These are phyloP conservation scores for Metopia argyrocephala DNA, from an alignment of 2,888 invertebrate species.

Conservation along the genomic window DNA sequence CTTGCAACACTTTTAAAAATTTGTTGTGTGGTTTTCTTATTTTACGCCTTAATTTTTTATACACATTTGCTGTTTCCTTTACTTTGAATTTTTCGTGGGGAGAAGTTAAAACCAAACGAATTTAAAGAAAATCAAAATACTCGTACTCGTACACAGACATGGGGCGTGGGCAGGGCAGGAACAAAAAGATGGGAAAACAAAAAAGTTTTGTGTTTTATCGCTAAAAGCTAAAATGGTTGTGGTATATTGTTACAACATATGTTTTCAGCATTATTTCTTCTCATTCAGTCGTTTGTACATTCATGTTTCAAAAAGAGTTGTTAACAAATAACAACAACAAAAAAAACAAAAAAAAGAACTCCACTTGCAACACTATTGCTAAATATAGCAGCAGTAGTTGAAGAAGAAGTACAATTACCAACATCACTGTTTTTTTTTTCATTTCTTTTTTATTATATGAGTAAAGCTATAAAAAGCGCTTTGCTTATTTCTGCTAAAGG, in stretches of 20 bases:
- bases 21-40: conserved; percentile 21
- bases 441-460: conserved; percentile 2
- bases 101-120: not conserved
- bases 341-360: not conserved
- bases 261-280: conserved; percentile 14
- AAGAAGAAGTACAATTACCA: not conserved
- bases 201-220: not conserved
- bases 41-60: not conserved
- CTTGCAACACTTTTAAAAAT: conserved; percentile 28
- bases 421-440: not conserved
- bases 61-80: not conserved
- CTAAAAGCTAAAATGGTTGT: conserved; percentile 22
- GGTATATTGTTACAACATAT: conserved; percentile 37
- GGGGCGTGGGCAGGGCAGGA: too few relatives aligned
- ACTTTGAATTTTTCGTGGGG: too few relatives aligned
- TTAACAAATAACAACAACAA: conserved; percentile 18
- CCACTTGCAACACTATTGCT: too few relatives aligned
- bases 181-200: not conserved
- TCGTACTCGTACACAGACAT: too few relatives aligned
- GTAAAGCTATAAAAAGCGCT: not conserved
- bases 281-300: not conserved
- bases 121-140: not conserved
- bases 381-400: not conserved
- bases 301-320: conserved; percentile 13
- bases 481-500: conserved; percentile 4